Evolutionary conservation across 2,888 invertebrate species (phyloP), one percentile per base, ranked within the genome.

Genomic region (Ophion costatus): DNA sequence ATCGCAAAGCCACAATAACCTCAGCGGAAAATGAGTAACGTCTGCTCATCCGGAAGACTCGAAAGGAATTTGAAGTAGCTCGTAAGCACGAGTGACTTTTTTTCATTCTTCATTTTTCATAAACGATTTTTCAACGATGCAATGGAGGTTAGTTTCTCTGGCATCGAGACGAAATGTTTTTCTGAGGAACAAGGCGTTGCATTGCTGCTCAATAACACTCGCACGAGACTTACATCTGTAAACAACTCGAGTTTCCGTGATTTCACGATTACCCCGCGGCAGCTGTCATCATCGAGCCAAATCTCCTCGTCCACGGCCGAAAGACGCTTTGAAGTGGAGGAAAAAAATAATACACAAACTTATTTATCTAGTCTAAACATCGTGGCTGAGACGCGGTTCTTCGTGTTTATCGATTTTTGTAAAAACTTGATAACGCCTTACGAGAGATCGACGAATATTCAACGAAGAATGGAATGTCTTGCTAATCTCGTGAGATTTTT

Each of bases 351-450:
- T 11, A 57, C 76, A 76, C 66, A 56, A 71, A 61, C 29, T 85
- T 82, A 79, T 85, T 45, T 80, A 82, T 85, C 82, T 74, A 86
- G 76, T 82, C 63, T 57, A 73, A 38, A 66, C 56, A 9, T 82
- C 69, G 67, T 74, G 45, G 69, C 64, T 61, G 42, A 51, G 75
- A 75, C 84, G 57, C 82, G 71, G n/a, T 81, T 88, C 85, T 88
- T 88, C 87, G 88, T 90, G 88, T 90, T 90, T 87, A 89, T 89
- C 84, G 89, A 90, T 88, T 89, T 90, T 90, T 88, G 88, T 88
- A 90, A 88, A 83, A 88, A 85, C 82, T 85, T 86, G 73, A 81
- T 87, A 86, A 88, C 86, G 73, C 80, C 88, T 83, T 87, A 84
- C 85, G 85, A 90, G 84, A 90, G 88, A 87, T 87, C 88, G 22